phyloP scores from a whole-genome alignment of 2,113 vertebrate genomes.

The Bothrops jararaca region DNA sequence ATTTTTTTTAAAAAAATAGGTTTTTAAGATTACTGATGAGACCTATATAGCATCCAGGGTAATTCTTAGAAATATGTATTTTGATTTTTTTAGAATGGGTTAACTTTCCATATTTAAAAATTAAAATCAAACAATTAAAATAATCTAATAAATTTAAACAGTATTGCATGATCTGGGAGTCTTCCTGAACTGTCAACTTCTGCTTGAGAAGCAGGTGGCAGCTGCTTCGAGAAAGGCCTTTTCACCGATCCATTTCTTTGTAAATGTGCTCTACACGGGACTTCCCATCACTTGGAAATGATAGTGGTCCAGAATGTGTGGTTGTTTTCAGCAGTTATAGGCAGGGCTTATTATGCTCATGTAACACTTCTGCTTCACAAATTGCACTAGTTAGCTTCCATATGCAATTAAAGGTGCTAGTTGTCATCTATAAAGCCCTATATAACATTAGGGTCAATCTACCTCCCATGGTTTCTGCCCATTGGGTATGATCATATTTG shows the following conservation, averaged over 20 bases:
- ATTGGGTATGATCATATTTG: background rate
- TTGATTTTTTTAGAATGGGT: background rate
- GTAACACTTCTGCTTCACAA: background rate
- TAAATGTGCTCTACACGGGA: background rate
- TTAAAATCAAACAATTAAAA: background rate
- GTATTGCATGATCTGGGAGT: background rate
- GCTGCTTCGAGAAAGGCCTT: background rate
- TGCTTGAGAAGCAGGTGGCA: background rate
- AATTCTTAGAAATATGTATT: background rate
- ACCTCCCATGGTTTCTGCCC: background rate
- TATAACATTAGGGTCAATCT: background rate
- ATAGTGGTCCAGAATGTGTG: background rate
- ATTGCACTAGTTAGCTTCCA: background rate
- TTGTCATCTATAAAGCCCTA: background rate
- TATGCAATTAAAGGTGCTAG: background rate
- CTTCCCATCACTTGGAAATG: background rate
- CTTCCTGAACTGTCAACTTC: background rate
- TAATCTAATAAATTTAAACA: background rate
- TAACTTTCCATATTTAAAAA: background rate
- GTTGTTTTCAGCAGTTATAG: too few relatives aligned
- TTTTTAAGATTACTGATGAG: background rate
- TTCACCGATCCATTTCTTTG: background rate
- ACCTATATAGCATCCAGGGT: background rate
- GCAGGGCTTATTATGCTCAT: too few relatives aligned
- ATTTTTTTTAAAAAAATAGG: background rate